Evolutionary conservation across 2,888 invertebrate genomes (phyloP).

Genomic region (Folsomia candida): DNA sequence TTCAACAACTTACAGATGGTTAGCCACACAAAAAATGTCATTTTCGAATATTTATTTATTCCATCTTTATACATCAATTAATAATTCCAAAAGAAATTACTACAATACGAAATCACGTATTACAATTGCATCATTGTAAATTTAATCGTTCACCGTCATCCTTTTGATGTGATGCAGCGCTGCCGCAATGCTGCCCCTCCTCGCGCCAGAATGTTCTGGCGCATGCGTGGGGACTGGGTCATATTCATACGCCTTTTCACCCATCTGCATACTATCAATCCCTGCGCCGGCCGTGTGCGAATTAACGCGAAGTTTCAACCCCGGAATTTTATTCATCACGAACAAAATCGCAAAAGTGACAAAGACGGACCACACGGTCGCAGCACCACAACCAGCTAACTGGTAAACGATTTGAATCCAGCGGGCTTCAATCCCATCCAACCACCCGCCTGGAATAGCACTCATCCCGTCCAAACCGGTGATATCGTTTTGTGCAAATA

Average conservation of each 20-base stretch:
- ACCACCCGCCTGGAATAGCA: conserved; percentile 23
- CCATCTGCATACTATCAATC: conserved; percentile 30
- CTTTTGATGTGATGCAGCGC: background rate
- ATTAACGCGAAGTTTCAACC: conserved; percentile 24
- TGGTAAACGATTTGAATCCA: conserved; percentile 38
- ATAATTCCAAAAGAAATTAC: too few species aligned
- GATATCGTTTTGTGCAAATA: background rate
- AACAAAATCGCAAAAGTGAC: conserved; percentile 21
- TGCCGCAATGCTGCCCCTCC: background rate
- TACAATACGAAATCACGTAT: too few species aligned
- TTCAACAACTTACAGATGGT: too few species aligned
- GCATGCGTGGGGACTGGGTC: background rate
- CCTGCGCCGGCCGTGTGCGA: conserved; percentile 11
- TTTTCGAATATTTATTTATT: too few species aligned
- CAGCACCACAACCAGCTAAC: conserved; percentile 8
- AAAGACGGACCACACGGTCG: background rate
- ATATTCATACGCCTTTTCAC: conserved; percentile 30
- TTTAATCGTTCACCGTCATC: background rate
- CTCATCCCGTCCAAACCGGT: background rate
- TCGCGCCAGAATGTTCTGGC: background rate
- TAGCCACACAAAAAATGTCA: too few species aligned
- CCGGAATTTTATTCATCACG: conserved; percentile 35
- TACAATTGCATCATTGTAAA: background rate
- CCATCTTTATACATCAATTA: too few species aligned
- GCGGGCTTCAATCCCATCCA: conserved; percentile 25